Percentiles rank a stretch among this genome's conserved stretches.
Conservation (phyloP, 2,888 invertebrate genomes). For the Cheilosia soror region DNA sequence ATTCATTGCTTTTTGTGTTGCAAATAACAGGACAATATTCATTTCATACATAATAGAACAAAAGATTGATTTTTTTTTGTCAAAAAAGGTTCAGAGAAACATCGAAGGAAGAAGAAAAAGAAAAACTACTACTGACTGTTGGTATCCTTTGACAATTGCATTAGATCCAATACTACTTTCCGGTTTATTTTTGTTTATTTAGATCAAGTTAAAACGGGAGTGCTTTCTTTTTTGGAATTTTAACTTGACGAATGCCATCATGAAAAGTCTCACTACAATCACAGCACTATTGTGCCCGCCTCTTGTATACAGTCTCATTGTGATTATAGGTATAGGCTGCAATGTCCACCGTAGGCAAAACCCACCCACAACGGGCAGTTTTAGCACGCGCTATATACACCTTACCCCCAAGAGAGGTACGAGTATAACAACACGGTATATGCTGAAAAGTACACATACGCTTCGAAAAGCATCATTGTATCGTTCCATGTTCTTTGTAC, state of each 20-base stretch:
- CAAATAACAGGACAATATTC: not conserved
- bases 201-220: slow-evolving; percentile 1
- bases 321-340: slow-evolving; percentile 12
- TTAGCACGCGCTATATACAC: slow-evolving; percentile 7
- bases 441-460: slow-evolving; percentile 28
- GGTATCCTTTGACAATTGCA: slow-evolving; percentile 8
- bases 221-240: not conserved
- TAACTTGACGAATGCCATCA: slow-evolving; percentile 24
- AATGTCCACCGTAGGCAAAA: slow-evolving; percentile 39
- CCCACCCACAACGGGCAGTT: slow-evolving; percentile 21
- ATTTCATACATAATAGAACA: slow-evolving; percentile 8
- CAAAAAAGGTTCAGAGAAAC: too few species aligned
- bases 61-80: not conserved
- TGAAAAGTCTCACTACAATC: not conserved
- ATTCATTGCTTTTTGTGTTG: not conserved
- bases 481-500: slow-evolving; percentile 24
- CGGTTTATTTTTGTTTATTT: slow-evolving; percentile 2
- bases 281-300: slow-evolving; percentile 2
- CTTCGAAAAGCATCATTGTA: slow-evolving; percentile 34
- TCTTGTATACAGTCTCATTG: slow-evolving; percentile 14
- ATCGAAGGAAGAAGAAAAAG: not conserved
- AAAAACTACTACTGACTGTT: not conserved
- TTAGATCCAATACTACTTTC: slow-evolving; percentile 5
- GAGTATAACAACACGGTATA: slow-evolving; percentile 16
- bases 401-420: not conserved